A percentile compares a stretch with the other conserved stretches of the same genome.
Evolutionary conservation across 2,797 vertebrate genomes (phyloP).

Genomic region (Hapalemur alaotrensis): DNA sequence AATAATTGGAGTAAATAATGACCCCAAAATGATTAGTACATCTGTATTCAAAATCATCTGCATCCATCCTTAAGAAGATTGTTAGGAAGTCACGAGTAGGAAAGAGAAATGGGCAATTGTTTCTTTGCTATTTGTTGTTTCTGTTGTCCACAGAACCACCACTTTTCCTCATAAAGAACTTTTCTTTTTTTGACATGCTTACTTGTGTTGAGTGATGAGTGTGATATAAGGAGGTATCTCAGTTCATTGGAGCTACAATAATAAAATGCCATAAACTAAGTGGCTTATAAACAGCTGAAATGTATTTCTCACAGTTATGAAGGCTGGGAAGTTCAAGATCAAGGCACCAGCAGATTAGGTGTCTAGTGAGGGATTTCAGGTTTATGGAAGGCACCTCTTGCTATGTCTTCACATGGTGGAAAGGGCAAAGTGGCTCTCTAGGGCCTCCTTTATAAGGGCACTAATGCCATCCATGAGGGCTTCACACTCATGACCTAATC

Average conservation of each 20-base stretch:
- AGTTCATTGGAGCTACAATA: background rate
- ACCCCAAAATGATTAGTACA: background rate
- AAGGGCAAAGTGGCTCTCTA: background rate
- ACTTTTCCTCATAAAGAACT: fast-evolving
- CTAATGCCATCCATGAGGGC: background rate
- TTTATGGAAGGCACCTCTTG: background rate
- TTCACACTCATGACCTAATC: background rate
- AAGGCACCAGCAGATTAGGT: background rate
- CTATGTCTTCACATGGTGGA: background rate
- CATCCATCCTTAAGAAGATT: background rate
- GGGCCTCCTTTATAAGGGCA: background rate
- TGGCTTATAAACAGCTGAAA: background rate
- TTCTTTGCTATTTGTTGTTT: background rate
- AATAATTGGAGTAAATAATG: background rate
- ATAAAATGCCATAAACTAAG: background rate
- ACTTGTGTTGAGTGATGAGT: background rate
- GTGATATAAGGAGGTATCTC: background rate
- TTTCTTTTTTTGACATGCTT: background rate
- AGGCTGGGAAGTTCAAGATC: background rate
- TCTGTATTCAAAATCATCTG: background rate
- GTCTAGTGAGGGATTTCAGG: background rate
- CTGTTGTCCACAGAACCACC: background rate
- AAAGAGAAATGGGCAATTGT: background rate
- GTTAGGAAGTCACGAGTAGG: background rate
- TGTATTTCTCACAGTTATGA: background rate